Conservation (phyloP, 2,797 vertebrate genomes). For the Gallinago nigripennis region DNA sequence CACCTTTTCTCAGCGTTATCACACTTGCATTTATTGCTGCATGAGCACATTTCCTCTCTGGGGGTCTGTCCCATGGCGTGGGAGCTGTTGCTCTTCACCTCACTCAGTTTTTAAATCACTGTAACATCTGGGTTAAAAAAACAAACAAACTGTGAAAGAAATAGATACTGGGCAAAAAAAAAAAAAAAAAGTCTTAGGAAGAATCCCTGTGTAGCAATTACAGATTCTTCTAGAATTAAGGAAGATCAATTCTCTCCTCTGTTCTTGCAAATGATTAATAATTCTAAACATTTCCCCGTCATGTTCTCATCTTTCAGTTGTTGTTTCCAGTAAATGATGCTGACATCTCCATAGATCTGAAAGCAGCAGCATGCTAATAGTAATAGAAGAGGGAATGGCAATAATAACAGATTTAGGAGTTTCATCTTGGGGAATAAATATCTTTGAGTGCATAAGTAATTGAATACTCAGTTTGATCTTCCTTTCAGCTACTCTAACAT, state of each 20-base stretch:
- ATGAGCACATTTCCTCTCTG: not conserved
- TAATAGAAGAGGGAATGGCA: not conserved
- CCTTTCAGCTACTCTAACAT: not conserved
- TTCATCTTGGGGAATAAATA: not conserved
- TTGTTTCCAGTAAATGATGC: constrained; percentile 29
- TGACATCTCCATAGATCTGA: constrained; percentile 34
- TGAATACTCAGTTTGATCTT: constrained; percentile 25
- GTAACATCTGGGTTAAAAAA: not conserved
- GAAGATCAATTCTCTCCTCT: constrained; percentile 1
- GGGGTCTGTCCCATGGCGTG: not conserved
- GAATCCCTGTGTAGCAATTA: not conserved
- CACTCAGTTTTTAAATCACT: not conserved
- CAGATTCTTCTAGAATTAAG: constrained; percentile 1
- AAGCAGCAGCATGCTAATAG: not conserved
- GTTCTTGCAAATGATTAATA: not conserved
- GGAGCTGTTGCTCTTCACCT: not conserved
- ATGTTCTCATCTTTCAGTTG: constrained; percentile 17
- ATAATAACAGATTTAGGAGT: constrained; percentile 29
- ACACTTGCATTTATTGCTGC: not conserved
- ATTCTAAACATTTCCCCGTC: constrained; percentile 19
- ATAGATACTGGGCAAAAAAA: not conserved
- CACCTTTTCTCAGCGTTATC: not conserved
- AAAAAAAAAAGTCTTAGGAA: not conserved
- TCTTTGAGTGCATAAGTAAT: constrained; percentile 19
- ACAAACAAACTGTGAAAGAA: not conserved